Percentiles rank a stretch among this genome's conserved stretches.
phyloP scores from a whole-genome alignment of 2,113 vertebrate genomes.

The Elephantulus edwardii region DNA sequence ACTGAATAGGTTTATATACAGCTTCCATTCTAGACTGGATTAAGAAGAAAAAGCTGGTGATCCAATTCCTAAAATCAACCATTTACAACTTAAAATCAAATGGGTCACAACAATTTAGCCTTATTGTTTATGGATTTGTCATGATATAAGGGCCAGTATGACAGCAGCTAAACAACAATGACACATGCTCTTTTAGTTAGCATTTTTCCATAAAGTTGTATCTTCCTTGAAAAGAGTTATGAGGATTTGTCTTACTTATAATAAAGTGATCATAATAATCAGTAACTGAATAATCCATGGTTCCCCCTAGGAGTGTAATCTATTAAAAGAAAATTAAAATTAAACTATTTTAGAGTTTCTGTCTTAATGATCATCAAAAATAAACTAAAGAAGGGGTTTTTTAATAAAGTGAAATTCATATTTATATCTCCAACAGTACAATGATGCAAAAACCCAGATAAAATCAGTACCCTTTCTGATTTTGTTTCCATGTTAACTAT shows the following conservation, averaged over 20 bases:
- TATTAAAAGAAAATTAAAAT: conserved; percentile 41
- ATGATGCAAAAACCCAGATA: background rate
- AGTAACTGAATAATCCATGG: background rate
- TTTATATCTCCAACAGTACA: background rate
- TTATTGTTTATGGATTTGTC: background rate
- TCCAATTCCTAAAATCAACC: background rate
- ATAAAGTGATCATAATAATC: background rate
- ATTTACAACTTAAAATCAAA: background rate
- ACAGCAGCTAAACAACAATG: background rate
- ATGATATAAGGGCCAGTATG: no score
- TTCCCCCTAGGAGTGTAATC: background rate
- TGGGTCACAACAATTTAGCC: background rate
- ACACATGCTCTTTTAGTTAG: background rate
- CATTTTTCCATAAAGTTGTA: conserved; percentile 12
- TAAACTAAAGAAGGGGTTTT: background rate
- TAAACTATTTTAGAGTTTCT: background rate
- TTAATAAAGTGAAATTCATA: background rate
- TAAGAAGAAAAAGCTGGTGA: background rate
- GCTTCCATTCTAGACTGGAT: background rate
- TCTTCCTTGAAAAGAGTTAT: background rate
- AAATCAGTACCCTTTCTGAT: background rate
- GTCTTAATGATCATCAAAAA: background rate
- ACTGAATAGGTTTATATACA: background rate
- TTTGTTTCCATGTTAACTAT: background rate
- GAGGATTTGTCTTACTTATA: background rate